phyloP scores from a whole-genome alignment of 1,140 invertebrate species.

The Camponotus vicinus region DNA sequence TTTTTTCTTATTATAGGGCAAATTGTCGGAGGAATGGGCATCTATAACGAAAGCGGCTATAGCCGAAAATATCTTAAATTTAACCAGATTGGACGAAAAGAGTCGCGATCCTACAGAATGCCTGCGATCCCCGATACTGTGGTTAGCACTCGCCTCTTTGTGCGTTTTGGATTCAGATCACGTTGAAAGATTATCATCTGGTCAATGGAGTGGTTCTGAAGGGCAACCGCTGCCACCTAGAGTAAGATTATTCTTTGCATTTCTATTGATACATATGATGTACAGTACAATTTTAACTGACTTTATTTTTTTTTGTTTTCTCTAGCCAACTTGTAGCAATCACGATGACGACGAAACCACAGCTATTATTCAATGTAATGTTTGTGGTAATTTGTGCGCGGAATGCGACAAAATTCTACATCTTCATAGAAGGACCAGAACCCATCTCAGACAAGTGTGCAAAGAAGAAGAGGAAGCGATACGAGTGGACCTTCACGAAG shows the following conservation, averaged over 20 bases:
- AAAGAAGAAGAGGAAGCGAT: constrained; percentile 98
- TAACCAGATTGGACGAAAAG: constrained; percentile 93
- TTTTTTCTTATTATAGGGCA: constrained; percentile 88
- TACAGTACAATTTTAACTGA: not conserved
- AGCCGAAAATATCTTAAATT: constrained; percentile 94
- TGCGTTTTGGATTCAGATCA: constrained; percentile 97
- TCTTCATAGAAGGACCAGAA: constrained; percentile 94
- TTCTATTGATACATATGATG: not conserved
- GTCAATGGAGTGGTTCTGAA: constrained; percentile 89
- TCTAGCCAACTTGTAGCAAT: constrained; percentile 95
- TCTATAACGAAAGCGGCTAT: constrained; percentile 95
- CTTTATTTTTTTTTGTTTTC: constrained; percentile 32
- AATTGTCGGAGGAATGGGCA: constrained; percentile 95
- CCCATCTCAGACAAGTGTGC: constrained; percentile 96
- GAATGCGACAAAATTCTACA: constrained; percentile 98
- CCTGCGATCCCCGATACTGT: constrained; percentile 93
- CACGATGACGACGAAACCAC: constrained; percentile 98
- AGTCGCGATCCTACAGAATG: constrained; percentile 92
- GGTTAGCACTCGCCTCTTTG: constrained; percentile 96
- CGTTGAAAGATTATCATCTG: constrained; percentile 92
- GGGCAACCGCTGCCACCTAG: constrained; percentile 89
- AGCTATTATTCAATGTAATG: constrained; percentile 96
- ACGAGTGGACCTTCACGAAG: constrained; percentile 97
- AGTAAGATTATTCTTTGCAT: constrained; percentile 79
- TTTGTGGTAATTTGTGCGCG: constrained; percentile 96